phyloP scores from a whole-genome alignment of 2,797 vertebrate species.

The Brachymystax lenok region DNA sequence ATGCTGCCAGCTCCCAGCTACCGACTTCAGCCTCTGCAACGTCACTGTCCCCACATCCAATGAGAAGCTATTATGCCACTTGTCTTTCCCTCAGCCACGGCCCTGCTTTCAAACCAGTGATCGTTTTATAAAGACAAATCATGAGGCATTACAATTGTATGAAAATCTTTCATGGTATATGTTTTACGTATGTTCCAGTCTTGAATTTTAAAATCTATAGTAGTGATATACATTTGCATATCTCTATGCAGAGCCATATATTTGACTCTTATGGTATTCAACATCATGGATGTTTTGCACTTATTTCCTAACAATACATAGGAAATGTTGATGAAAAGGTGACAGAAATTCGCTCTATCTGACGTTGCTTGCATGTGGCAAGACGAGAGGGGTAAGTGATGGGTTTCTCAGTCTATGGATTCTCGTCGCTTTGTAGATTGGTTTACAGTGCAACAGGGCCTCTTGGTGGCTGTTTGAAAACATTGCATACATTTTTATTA shows the following conservation, averaged over 20 bases:
- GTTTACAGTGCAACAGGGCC: conserved; percentile 46
- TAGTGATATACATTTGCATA: not conserved
- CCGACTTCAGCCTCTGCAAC: conserved; percentile 47
- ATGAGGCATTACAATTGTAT: not conserved
- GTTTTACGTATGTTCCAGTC: not conserved
- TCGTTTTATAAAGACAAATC: not conserved
- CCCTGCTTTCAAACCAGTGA: not conserved
- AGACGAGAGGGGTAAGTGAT: not conserved
- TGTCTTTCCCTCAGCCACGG: conserved; percentile 15
- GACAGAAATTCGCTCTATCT: not conserved
- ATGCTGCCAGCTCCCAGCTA: conserved; percentile 64
- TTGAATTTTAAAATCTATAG: not conserved
- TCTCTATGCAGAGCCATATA: no score
- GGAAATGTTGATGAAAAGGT: not conserved
- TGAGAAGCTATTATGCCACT: conserved; percentile 16
- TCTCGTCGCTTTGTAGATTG: not conserved
- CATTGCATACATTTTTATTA: conserved; percentile 20
- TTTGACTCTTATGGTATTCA: not conserved
- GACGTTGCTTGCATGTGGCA: not conserved
- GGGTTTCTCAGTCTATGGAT: not conserved
- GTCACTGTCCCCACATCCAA: conserved; percentile 42
- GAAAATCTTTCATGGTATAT: not conserved
- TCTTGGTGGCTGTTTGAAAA: conserved; percentile 28
- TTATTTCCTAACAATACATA: not conserved
- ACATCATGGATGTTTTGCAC: not conserved